A percentile compares a stretch with the other conserved stretches of the same genome.
Evolutionary conservation across 2,113 vertebrate genomes (phyloP).

Genomic region (Entomyzon cyanotis): DNA sequence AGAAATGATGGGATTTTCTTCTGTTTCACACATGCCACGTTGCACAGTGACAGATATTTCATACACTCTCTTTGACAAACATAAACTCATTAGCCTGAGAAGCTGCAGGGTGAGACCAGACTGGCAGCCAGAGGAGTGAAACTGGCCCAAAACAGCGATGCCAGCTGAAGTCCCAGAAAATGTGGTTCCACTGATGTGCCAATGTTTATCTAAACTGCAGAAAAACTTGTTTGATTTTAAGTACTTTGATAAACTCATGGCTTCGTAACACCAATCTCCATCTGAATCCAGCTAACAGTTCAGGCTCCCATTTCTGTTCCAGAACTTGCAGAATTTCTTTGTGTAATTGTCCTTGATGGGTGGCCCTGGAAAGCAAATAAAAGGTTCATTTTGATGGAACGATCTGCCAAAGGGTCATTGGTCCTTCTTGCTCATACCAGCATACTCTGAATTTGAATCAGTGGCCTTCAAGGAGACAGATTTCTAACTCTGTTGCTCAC

Average conservation of each 20-base stretch:
- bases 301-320: background rate
- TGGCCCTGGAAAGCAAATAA: background rate
- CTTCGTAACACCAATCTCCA: background rate
- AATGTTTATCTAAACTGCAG: background rate
- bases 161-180: background rate
- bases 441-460: background rate
- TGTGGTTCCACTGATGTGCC: background rate
- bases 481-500: background rate
- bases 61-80: background rate
- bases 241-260: background rate
- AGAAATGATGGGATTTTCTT: background rate
- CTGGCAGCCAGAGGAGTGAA: background rate
- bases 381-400: background rate
- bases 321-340: background rate
- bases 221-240: background rate
- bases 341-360: background rate
- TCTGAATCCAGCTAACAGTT: background rate
- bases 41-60: background rate
- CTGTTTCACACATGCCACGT: background rate
- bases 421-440: background rate
- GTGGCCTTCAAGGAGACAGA: background rate
- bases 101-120: background rate
- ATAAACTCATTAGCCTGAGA: background rate
- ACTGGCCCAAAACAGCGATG: background rate
- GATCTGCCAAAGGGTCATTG: background rate